Conservation (phyloP, 2,797 vertebrate genomes). For the Furcifer pardalis region DNA sequence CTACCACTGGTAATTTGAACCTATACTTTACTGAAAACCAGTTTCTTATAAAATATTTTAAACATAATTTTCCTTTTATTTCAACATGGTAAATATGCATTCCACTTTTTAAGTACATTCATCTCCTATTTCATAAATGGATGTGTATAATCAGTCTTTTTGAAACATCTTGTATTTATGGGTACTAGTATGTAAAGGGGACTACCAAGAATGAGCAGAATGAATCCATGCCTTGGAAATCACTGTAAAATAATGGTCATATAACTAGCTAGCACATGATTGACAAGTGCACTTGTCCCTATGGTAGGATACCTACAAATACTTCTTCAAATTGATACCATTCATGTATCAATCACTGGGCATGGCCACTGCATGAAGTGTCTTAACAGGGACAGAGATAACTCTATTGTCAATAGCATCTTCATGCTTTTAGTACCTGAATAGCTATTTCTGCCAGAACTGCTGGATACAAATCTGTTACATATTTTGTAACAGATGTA, state of each 20-base stretch:
- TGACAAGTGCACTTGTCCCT: not conserved
- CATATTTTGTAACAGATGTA: constrained; percentile 51
- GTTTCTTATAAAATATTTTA: constrained; percentile 8
- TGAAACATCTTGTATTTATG: not conserved
- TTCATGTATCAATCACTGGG: too few relatives aligned
- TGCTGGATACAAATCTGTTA: constrained; percentile 1
- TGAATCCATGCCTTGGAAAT: not conserved
- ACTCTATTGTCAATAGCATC: not conserved
- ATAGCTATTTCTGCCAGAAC: not conserved
- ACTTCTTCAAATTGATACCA: not conserved
- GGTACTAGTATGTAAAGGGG: not conserved
- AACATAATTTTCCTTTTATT: not conserved
- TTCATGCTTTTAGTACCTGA: not conserved
- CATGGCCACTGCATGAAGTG: not conserved
- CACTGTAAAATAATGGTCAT: not conserved
- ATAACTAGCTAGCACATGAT: not conserved
- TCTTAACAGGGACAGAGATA: not conserved
- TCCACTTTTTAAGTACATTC: constrained; percentile 50
- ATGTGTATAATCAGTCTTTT: constrained; percentile 1
- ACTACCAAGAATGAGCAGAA: not conserved
- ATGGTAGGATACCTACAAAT: not conserved
- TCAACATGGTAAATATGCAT: constrained; percentile 52
- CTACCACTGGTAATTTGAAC: constrained; percentile 12
- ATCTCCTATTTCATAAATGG: constrained; percentile 14
- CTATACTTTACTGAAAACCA: not conserved